Evolutionary conservation across 2,113 vertebrate species (phyloP).

Genomic region (Mastomys coucha): DNA sequence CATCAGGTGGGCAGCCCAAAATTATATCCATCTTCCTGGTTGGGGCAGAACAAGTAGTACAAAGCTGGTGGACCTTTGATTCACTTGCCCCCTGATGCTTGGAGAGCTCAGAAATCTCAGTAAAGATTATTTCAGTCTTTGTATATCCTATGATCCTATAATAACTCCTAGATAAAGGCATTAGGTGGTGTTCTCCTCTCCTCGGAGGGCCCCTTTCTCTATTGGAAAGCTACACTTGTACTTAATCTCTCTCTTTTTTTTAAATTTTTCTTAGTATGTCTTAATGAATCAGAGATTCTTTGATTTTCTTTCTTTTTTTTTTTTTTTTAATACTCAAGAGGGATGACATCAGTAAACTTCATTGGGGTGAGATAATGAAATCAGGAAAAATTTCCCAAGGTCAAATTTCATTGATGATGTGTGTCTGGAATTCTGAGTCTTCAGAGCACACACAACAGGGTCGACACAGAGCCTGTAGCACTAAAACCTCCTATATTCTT

Average conservation of each 20-base stretch:
- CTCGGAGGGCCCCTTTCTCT: accelerated
- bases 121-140: neutral
- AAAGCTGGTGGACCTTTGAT: neutral
- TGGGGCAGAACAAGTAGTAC: too few species aligned
- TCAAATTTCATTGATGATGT: neutral
- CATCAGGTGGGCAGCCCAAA: too few species aligned
- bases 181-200: neutral
- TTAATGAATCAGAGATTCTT: neutral
- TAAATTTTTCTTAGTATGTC: neutral
- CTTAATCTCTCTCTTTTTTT: neutral
- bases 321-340: neutral
- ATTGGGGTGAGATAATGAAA: neutral
- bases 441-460: neutral
- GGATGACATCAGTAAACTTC: neutral
- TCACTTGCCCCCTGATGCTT: accelerated
- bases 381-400: neutral
- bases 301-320: accelerated
- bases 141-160: neutral
- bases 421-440: neutral
- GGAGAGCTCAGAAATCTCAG: neutral
- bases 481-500: neutral
- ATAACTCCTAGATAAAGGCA: neutral
- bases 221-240: neutral
- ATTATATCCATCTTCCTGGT: neutral
- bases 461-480: neutral